Conservation (phyloP, 1,140 invertebrate genomes). For the Bombus confusus region DNA sequence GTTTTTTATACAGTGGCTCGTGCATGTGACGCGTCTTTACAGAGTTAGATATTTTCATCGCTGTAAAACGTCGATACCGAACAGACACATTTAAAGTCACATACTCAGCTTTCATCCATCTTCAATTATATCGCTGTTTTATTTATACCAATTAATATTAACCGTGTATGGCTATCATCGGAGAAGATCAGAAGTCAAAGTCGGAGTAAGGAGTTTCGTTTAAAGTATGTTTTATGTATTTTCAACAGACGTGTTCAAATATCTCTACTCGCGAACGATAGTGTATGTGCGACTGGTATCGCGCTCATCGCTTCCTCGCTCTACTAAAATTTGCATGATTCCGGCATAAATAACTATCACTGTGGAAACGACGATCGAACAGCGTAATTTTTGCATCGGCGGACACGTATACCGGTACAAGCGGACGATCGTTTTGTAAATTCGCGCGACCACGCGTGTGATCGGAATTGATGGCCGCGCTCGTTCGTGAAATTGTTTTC, state of each 20-base stretch:
- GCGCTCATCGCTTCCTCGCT: neutral
- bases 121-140: too few relatives aligned
- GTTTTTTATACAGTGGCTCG: too few relatives aligned
- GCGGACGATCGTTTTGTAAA: slow-evolving; percentile 6
- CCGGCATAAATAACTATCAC: slow-evolving; percentile 13
- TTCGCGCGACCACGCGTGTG: slow-evolving; percentile 6
- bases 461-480: slow-evolving; percentile 18
- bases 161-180: too few relatives aligned
- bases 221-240: neutral
- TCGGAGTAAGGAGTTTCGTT: neutral
- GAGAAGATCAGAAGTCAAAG: too few relatives aligned
- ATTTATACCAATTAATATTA: too few relatives aligned
- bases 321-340: slow-evolving; percentile 1
- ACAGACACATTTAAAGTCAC: too few relatives aligned
- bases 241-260: too few relatives aligned
- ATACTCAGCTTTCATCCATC: fast-evolving
- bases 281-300: neutral
- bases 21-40: too few relatives aligned
- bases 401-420: neutral
- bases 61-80: too few relatives aligned
- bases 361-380: neutral
- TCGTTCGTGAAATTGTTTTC: slow-evolving; percentile 21
- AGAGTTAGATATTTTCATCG: too few relatives aligned
- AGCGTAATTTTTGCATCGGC: neutral
- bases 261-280: neutral